A percentile compares a stretch with the other conserved stretches of the same genome.
Conservation (phyloP, 2,797 vertebrate genomes). For the Adelosebastes latens region DNA sequence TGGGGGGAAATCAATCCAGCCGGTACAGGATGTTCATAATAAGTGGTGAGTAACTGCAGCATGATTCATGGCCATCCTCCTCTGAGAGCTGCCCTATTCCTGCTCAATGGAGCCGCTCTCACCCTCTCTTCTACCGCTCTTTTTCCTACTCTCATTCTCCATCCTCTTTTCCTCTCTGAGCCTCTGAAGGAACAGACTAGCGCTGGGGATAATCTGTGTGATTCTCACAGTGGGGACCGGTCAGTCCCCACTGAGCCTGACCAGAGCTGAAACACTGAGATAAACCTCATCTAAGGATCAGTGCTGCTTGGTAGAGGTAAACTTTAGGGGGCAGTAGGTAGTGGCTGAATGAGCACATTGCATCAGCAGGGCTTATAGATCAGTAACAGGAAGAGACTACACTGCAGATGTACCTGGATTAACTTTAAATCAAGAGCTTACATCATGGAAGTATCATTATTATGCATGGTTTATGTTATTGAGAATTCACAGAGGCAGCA, state of each 20-base stretch:
- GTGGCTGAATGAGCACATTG: conserved; percentile 17
- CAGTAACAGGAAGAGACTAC: not conserved
- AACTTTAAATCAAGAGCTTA: not conserved
- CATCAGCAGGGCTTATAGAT: not conserved
- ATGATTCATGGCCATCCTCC: conserved; percentile 76
- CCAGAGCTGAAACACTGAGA: conserved; percentile 62
- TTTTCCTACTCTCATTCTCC: conserved; percentile 33
- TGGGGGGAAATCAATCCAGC: conserved; percentile 77
- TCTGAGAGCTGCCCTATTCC: conserved; percentile 67
- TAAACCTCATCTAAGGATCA: conserved; percentile 61
- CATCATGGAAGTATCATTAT: not conserved
- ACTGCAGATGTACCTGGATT: not conserved
- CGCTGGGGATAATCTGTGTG: conserved; percentile 65
- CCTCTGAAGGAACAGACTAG: conserved; percentile 41
- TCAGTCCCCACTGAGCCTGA: conserved; percentile 52
- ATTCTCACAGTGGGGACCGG: conserved; percentile 57
- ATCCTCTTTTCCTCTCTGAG: conserved; percentile 16
- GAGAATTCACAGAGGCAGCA: not conserved
- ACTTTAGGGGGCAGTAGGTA: conserved; percentile 51
- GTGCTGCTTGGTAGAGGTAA: conserved; percentile 47
- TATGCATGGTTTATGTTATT: not conserved
- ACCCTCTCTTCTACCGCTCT: conserved; percentile 40
- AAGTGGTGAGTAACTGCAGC: conserved; percentile 78
- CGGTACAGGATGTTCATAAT: conserved; percentile 80
- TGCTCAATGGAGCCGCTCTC: conserved; percentile 63